Percentiles rank a stretch among this genome's conserved stretches.
Conservation (phyloP, 1,140 invertebrate species). For the Parasteatoda tepidariorum region DNA sequence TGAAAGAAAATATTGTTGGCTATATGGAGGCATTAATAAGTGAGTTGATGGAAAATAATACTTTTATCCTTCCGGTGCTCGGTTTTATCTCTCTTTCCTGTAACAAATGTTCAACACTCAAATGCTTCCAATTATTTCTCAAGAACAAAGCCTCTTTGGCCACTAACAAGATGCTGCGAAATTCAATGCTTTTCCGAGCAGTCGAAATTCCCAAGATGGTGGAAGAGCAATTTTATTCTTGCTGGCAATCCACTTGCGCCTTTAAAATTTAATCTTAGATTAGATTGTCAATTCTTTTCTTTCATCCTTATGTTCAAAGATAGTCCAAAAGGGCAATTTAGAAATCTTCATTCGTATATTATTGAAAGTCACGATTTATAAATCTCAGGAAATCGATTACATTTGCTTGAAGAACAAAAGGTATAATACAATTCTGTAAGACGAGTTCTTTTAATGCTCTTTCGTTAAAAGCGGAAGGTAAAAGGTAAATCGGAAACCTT, state of each 20-base stretch:
- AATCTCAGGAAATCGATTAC: slow-evolving; percentile 16
- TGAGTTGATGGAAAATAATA: no score
- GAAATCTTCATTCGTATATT: slow-evolving; percentile 13
- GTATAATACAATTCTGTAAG: no score
- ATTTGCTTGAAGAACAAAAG: slow-evolving; percentile 5
- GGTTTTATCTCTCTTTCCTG: neutral
- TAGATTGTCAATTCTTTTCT: slow-evolving; percentile 20
- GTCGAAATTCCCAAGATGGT: slow-evolving; percentile 6
- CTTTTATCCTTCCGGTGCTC: neutral
- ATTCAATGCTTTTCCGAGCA: slow-evolving; percentile 6
- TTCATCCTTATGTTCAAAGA: neutral
- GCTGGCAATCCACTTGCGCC: neutral
- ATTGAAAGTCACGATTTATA: slow-evolving; percentile 8
- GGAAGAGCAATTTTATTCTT: neutral
- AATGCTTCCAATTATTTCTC: neutral
- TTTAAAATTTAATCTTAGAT: slow-evolving; percentile 27
- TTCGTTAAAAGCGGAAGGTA: no score
- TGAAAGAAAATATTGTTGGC: no score
- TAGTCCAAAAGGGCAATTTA: slow-evolving; percentile 15
- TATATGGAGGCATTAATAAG: no score
- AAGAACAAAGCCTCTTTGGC: slow-evolving; percentile 8
- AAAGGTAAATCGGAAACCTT: no score
- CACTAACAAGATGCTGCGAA: slow-evolving; percentile 10
- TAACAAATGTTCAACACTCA: neutral
- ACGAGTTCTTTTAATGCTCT: no score